Evolutionary conservation across 2,888 invertebrate genomes (phyloP).

Genomic region (Aleiodes testaceus): DNA sequence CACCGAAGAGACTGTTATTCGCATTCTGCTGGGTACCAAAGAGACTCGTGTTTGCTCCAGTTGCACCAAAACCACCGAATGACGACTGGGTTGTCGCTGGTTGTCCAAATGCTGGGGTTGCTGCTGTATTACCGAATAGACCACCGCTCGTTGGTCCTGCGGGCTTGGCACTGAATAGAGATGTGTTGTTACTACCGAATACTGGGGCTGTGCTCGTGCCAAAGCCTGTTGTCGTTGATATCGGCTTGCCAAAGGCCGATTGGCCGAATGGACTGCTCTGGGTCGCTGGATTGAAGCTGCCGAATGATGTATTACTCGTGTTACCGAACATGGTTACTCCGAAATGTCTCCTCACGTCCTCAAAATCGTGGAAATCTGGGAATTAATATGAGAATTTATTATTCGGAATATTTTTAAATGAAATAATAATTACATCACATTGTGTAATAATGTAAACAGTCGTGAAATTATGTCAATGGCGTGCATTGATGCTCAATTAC

Average conservation of each 20-base stretch:
- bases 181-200: constrained; percentile 78
- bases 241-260: constrained; percentile 76
- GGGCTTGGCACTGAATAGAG: constrained; percentile 75
- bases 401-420: no score
- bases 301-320: constrained; percentile 70
- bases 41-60: constrained; percentile 67
- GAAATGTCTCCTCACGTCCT: no score
- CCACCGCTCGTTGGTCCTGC: constrained; percentile 74
- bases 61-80: constrained; percentile 71
- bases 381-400: no score
- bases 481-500: no score
- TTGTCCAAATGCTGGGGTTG: constrained; percentile 80
- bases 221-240: constrained; percentile 76
- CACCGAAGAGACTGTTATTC: constrained; percentile 78
- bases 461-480: no score
- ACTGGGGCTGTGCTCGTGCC: constrained; percentile 79
- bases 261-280: constrained; percentile 75
- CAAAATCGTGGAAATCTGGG: no score
- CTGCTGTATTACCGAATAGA: constrained; percentile 79
- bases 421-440: no score
- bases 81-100: constrained; percentile 75
- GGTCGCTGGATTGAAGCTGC: constrained; percentile 74
- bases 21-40: constrained; percentile 75
- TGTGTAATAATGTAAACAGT: no score
- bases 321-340: constrained; percentile 63